Percentiles rank a stretch among this genome's conserved stretches.
These are phyloP conservation scores for Steatocranus sp. DNA, from an alignment of 2,797 vertebrate species.

Conservation along the genomic window DNA sequence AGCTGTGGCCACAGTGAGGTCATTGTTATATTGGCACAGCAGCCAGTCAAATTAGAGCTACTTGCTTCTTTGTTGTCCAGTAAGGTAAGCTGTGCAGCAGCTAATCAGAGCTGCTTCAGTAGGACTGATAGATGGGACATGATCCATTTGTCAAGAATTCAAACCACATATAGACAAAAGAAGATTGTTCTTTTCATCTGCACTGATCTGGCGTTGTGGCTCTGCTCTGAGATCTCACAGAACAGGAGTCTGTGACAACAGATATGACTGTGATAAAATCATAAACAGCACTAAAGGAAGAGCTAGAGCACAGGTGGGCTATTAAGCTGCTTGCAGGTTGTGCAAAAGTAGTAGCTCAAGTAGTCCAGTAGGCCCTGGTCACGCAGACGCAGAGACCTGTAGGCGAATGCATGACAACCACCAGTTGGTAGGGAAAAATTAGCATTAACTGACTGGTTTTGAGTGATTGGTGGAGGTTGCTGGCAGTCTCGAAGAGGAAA, in stretches of 20 bases:
- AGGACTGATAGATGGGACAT: background rate
- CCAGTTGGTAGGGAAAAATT: background rate
- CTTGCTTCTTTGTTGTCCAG: background rate
- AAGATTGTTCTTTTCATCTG: background rate
- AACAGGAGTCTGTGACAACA: background rate
- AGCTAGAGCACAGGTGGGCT: background rate
- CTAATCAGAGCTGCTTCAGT: slow-evolving; percentile 8
- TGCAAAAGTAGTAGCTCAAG: background rate
- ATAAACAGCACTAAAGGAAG: rapidly evolving
- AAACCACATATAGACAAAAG: background rate
- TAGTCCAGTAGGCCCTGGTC: background rate
- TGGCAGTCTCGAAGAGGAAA: background rate
- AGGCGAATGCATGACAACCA: background rate
- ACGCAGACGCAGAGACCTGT: background rate
- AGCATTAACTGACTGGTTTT: background rate
- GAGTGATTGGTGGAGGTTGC: background rate
- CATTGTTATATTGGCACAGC: slow-evolving; percentile 33
- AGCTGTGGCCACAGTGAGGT: slow-evolving; percentile 27
- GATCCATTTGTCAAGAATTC: background rate
- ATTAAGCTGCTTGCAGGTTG: background rate
- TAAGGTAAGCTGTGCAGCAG: background rate
- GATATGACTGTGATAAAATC: rapidly evolving
- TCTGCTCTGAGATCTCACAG: background rate
- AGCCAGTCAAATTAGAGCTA: slow-evolving; percentile 24
- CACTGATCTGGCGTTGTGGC: background rate